Percentiles rank a stretch among this genome's conserved stretches.
Conservation (phyloP, 2,888 invertebrate species). For the Gymnocheta viridis region DNA sequence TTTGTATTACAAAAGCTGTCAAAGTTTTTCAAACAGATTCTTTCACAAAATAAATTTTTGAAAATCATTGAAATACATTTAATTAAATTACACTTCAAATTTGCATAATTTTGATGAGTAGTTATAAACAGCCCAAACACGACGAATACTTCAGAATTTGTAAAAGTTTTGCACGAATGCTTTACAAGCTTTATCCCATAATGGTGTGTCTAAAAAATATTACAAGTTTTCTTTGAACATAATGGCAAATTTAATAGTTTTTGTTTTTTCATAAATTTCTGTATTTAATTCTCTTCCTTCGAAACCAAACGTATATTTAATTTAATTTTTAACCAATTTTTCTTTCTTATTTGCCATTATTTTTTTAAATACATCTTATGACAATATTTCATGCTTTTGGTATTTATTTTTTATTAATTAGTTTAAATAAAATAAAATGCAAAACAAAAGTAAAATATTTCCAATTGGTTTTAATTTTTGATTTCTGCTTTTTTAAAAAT, state of each 20-base stretch:
- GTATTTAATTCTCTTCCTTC: not conserved
- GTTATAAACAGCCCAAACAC: not conserved
- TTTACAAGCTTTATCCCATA: not conserved
- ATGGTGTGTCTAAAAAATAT: conserved; percentile 1
- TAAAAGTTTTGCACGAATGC: not conserved
- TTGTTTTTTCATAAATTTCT: not conserved
- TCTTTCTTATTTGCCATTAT: conserved; percentile 57
- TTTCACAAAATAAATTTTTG: no score
- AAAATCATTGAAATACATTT: no score
- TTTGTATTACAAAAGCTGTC: no score
- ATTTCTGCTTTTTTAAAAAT: conserved; percentile 14
- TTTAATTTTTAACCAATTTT: conserved; percentile 19
- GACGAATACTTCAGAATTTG: not conserved
- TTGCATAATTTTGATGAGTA: no score
- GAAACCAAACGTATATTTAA: no score
- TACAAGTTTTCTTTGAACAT: not conserved
- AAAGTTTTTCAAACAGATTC: no score
- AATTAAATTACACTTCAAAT: no score
- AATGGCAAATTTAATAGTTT: conserved; percentile 46
- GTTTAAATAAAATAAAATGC: conserved; percentile 58
- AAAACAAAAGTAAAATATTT: conserved; percentile 59
- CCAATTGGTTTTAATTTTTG: conserved; percentile 64
- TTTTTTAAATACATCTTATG: conserved; percentile 3
- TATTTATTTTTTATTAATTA: conserved; percentile 28
- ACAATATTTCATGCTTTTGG: conserved; percentile 55